Evolutionary conservation across 2,113 vertebrate genomes (phyloP), one percentile per base, ranked within the genome.

Genomic region (Cyprinodon tularosa): DNA sequence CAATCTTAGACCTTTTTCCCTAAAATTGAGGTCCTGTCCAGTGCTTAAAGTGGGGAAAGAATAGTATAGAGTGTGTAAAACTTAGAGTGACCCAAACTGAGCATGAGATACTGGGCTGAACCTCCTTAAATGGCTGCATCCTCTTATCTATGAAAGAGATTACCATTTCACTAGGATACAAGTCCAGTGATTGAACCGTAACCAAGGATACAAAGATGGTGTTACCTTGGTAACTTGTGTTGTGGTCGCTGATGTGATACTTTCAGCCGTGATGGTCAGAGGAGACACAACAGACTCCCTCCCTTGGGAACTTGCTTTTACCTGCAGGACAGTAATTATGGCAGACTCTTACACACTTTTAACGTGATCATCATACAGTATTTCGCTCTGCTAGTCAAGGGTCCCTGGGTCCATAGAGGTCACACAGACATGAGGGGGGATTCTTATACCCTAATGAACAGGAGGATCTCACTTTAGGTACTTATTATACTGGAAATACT

Each of bases 161-260:
- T 29, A 57, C 50, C n/a, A 20, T 57, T 57, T 57, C 50, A 57
- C 17, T 17, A 9, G 8, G 17, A 57, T 57, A 57, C 60, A 66
- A n/a, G 61, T 69, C 12, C 17, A 6, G 3, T 47, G 14, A 44
- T 66, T 44, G 57, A 65, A 71, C 36, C 38, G 77, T 86, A 77
- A 57, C 76, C 64, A 81, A 77, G 74, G 73, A n/a, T 78, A 81
- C 78, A 74, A 45, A 71, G 29, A n/a, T 65, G 45, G 12, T 12
- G 68, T 89, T 95, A 99, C 98, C 98, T 99, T 99, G 91, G 98
- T 98, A 85, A 99, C 96, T n/a, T 99, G 98, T 73, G 97, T 99
- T 67, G 96, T 99, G 90, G 97, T 99, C 79, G 96, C 97, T 82
- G 97, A 97, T 80, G 98, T 97, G 91, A 99, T 95, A 38, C 94